Evolutionary conservation across 2,113 vertebrate species (phyloP).

Genomic region (Paedocypris sp.): DNA sequence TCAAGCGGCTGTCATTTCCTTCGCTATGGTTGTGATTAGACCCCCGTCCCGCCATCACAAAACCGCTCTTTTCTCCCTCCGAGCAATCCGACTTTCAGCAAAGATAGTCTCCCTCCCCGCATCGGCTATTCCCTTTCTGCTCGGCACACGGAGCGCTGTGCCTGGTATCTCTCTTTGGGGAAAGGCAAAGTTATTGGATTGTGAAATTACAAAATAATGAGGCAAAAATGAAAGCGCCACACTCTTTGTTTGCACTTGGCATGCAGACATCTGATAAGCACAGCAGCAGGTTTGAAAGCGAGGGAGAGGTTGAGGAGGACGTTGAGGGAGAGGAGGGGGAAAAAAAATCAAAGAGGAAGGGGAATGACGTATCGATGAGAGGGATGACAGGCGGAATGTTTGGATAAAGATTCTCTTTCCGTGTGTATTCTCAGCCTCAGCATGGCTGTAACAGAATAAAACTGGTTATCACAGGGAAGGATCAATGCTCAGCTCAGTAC

Average conservation of each 20-base stretch:
- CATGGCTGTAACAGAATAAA: neutral
- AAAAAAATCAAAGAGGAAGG: neutral
- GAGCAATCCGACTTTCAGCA: neutral
- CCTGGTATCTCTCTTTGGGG: conserved; percentile 33
- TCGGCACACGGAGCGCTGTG: neutral
- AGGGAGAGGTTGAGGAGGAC: neutral
- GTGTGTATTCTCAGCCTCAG: neutral
- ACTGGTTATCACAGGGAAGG: conserved; percentile 15
- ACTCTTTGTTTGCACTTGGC: conserved; percentile 33
- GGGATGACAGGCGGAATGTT: conserved; percentile 27
- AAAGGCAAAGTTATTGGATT: conserved; percentile 41
- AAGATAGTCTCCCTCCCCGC: neutral
- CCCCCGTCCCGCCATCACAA: neutral
- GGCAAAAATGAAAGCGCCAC: conserved; percentile 36
- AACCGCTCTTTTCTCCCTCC: neutral
- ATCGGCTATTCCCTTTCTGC: neutral
- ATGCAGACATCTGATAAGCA: conserved; percentile 35
- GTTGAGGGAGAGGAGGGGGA: neutral
- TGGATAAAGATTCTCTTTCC: conserved; percentile 29
- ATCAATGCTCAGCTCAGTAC: conserved; percentile 17
- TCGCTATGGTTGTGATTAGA: neutral
- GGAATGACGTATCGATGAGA: neutral
- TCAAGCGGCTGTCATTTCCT: conserved; percentile 6
- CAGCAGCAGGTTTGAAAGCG: too few relatives aligned
- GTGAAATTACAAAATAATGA: conserved; percentile 48